A percentile compares a stretch with the other conserved stretches of the same genome.
phyloP scores from a whole-genome alignment of 2,888 invertebrate species.

The Lapara coniferarum region DNA sequence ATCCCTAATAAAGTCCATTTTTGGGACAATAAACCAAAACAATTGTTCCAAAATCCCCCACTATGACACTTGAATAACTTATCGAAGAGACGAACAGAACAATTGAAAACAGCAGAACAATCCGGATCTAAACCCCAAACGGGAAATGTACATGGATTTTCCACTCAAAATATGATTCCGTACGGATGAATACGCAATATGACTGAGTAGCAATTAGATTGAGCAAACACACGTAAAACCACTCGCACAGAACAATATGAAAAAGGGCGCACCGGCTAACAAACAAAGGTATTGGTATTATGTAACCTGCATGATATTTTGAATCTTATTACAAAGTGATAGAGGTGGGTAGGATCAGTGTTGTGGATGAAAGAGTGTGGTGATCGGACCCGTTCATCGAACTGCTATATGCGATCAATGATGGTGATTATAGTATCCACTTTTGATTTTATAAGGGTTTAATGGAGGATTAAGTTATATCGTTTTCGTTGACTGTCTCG shows the following conservation, averaged over 20 bases:
- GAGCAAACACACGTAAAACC: conserved; percentile 74
- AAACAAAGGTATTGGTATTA: conserved; percentile 63
- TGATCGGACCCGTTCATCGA: conserved; percentile 34
- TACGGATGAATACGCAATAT: conserved; percentile 69
- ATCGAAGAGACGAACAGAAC: conserved; percentile 17
- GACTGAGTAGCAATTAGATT: conserved; percentile 81
- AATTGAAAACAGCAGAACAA: conserved; percentile 25
- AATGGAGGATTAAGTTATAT: background rate
- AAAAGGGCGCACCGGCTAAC: conserved; percentile 67
- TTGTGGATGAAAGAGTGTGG: background rate
- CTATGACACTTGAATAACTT: conserved; percentile 21
- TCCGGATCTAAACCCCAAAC: conserved; percentile 31
- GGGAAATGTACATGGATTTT: conserved; percentile 48
- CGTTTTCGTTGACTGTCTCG: too few relatives aligned
- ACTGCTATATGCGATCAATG: conserved; percentile 29
- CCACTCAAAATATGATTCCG: conserved; percentile 68
- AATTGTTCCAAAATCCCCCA: conserved; percentile 3
- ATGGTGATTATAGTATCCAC: background rate
- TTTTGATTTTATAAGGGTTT: background rate
- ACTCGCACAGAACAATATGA: conserved; percentile 77
- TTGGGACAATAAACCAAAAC: background rate
- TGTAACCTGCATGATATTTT: conserved; percentile 24
- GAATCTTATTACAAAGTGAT: background rate
- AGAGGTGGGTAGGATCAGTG: background rate
- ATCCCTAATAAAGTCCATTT: background rate